Evolutionary conservation across 30 jellyfish, hydroid and myxozoan genomes (phyloP), one percentile per base, ranked within the genome.

Genomic region (Morbakka virulenta): DNA sequence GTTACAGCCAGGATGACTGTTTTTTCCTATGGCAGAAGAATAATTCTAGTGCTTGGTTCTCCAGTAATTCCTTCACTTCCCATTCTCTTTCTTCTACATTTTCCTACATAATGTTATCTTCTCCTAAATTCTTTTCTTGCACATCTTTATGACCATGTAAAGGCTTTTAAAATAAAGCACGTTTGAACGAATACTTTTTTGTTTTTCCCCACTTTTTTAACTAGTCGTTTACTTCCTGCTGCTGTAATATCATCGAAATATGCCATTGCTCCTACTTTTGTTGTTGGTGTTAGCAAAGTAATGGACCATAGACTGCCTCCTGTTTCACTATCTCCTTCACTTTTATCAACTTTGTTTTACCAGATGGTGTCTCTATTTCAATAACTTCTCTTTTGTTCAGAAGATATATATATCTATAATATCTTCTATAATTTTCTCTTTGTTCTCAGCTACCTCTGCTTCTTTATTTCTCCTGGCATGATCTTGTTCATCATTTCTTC

Each of bases 131-230:
- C 51, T 49, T 76, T 53, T 76, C 87, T 28, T 76, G n/a, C 87
- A 77, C n/a, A 69, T 76, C 24, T 62, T 76, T 2, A 52, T 33
- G 27, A 76, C 52, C 79, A 76, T 76, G n/a, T n/a, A n/a, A n/a
- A n/a, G n/a, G 49, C 87, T 76, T 64, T 76, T 76, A 29, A 77
- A 77, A 76, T 76, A n/a, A 53, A 0, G 67, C 87, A 34, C 63
- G 61, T 0, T 76, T 53, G 35, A 76, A 53, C 11, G 68, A 0
- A 1, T 50, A 50, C 63, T 74, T 51, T 33, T 74, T 74, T 41
- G 23, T 12, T 0, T 14, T 32, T 41, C 72, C 85, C 85, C 1
- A 74, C 76, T 26, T 17, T 31, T 74, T 74, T 76, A 28, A 74
- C 34, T n/a, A 23, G 28, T 3, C 53, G 64, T 51, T 51, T 74